Evolutionary conservation across 2,797 vertebrate species (phyloP).

Genomic region (Scolopax rusticola): DNA sequence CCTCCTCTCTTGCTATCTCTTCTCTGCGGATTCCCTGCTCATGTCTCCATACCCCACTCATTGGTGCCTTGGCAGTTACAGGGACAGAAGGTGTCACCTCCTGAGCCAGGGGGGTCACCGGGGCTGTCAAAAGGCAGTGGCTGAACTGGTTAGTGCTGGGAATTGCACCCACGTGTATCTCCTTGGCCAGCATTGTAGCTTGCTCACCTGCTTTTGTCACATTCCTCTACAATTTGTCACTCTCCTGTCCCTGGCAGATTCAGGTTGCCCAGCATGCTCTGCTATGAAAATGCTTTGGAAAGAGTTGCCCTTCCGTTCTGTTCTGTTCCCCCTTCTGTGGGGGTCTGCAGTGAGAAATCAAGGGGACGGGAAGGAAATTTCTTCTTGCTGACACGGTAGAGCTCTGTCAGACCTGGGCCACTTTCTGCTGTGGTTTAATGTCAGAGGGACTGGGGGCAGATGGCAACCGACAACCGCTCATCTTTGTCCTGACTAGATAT

Average conservation of each 20-base stretch:
- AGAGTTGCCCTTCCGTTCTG: background rate
- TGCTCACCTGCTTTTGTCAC: background rate
- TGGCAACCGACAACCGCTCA: background rate
- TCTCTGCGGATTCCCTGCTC: background rate
- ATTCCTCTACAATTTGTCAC: background rate
- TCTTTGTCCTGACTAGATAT: background rate
- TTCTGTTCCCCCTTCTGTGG: background rate
- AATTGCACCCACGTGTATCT: background rate
- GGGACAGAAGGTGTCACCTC: background rate
- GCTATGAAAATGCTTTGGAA: background rate
- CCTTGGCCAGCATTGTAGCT: background rate
- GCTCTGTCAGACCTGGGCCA: background rate
- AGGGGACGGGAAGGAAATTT: background rate
- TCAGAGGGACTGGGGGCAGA: background rate
- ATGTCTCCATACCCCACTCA: rapidly evolving
- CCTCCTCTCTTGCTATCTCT: background rate
- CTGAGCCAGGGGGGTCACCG: background rate
- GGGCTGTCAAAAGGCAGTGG: background rate
- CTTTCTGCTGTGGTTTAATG: background rate
- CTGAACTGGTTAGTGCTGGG: background rate
- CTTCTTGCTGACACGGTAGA: background rate
- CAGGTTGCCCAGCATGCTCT: background rate
- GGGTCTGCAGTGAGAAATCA: background rate
- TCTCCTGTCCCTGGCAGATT: background rate
- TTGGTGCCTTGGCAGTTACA: background rate